A percentile compares a stretch with the other conserved stretches of the same genome.
Conservation (phyloP, 2,888 invertebrate species). For the Ditula angustiorana region DNA sequence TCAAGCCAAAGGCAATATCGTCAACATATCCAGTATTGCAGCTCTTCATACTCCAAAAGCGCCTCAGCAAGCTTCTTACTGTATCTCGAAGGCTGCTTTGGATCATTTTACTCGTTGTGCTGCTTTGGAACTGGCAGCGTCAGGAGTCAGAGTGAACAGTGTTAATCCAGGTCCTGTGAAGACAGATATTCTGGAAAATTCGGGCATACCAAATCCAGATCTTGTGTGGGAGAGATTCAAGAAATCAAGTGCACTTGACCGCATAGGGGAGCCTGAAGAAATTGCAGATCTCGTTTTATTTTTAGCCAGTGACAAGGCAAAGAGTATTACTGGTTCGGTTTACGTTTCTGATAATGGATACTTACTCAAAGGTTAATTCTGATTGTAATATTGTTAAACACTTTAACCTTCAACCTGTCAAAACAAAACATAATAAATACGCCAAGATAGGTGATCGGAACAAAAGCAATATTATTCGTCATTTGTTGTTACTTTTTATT, state of each 20-base stretch:
- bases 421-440: too few species aligned
- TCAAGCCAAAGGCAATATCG: conserved; percentile 57
- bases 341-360: conserved; percentile 10
- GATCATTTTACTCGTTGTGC: conserved; percentile 90
- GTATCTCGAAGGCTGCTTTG: conserved; percentile 89
- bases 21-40: conserved; percentile 59
- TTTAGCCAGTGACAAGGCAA: conserved; percentile 8
- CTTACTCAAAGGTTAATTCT: conserved; percentile 52
- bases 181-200: conserved; percentile 53
- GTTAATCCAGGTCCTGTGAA: conserved; percentile 88
- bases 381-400: too few species aligned
- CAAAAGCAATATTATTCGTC: too few species aligned
- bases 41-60: conserved; percentile 20
- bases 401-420: too few species aligned
- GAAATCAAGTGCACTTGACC: conserved; percentile 45
- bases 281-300: conserved; percentile 20
- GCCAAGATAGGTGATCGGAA: too few species aligned
- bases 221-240: conserved; percentile 51
- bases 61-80: conserved; percentile 70
- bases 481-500: too few species aligned
- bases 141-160: conserved; percentile 85
- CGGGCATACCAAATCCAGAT: conserved; percentile 83
- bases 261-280: conserved; percentile 51
- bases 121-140: conserved; percentile 86
- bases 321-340: conserved; percentile 2